Base-by-base conservation (phyloP, 2,113 vertebrate species). In the Muntiacus muntjak region DNA sequence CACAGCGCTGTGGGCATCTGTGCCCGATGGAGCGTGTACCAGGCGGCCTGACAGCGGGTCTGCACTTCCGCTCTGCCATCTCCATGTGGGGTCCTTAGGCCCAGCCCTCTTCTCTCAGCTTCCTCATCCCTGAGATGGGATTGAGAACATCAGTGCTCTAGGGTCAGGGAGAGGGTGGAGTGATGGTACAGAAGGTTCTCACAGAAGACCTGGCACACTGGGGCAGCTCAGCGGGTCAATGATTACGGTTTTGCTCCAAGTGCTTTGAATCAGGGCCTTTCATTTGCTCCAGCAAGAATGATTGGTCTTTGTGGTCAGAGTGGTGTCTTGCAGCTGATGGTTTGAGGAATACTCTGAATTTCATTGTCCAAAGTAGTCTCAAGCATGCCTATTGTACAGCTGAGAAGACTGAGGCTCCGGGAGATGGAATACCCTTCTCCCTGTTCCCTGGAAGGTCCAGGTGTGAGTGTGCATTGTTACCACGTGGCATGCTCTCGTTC, bases 171-270 rank as follows among this genome's bases (percentile, higher is more conserved):
- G 45, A 19, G 78, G 55, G 2, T 1, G 36, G 28, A 36, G 3
- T 1, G 28, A 28, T 0, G 2, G 33, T 19, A 1, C 3, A 2
- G 3, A 5, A 10, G 25, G 3, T 45, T 36, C 62, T 91, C 13
- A 0, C 23, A 5, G 45, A 4, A 3, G 3, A 5, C 3, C 1
- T 1, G 23, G 62, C 6, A 40, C 33, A 0, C 0, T 0, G 30
- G 0, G 13, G 12, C 15, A 0, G 28, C 79, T 43, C 15, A 7
- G 43, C 0, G 0, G 0, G 7, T 1, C 36, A 23, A 1, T 4
- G 10, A 0, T 13, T 0, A 6, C 10, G 2, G 0, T 9, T 6
- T 0, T 4, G 23, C 23, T 47, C 45, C 5, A 2, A 4, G 4
- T 5, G 54, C 47, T 30, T 4, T 19, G 43, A 62, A 1, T 2